These are phyloP conservation scores for Canis aureus DNA, from an alignment of 2,113 vertebrate genomes.

Conservation along the genomic window DNA sequence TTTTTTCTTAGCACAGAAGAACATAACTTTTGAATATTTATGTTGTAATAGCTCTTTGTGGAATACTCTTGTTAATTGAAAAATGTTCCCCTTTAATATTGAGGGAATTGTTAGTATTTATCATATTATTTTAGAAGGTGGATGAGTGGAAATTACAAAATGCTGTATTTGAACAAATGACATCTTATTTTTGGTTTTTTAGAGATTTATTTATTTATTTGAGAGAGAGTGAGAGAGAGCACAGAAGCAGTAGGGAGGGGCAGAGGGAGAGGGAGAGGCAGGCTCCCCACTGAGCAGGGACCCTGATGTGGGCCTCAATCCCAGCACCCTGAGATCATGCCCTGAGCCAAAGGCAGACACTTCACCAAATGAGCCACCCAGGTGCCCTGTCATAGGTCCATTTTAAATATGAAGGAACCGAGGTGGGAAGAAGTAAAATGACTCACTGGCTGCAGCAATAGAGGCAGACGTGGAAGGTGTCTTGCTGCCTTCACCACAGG, in stretches of 20 bases:
- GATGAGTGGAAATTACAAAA: slow-evolving; percentile 61
- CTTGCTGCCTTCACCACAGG: not conserved
- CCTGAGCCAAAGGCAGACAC: not conserved
- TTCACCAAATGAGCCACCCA: not conserved
- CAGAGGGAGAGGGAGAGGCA: not conserved
- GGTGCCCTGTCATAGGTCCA: not conserved
- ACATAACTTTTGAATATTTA: slow-evolving; percentile 50
- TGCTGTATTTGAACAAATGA: slow-evolving; percentile 37
- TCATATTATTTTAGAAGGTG: not conserved
- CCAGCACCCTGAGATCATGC: not conserved
- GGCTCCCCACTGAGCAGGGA: not conserved
- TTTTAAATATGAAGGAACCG: slow-evolving; percentile 19
- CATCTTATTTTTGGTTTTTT: slow-evolving; percentile 20
- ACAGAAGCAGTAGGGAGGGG: not conserved
- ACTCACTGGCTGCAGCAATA: not conserved
- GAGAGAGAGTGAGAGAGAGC: not conserved
- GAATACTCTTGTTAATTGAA: slow-evolving; percentile 24
- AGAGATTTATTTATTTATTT: not conserved
- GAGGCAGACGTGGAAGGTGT: not conserved
- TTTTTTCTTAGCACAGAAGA: slow-evolving; percentile 51
- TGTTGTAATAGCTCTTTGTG: not conserved
- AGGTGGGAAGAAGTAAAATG: not conserved
- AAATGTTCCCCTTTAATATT: slow-evolving; percentile 32
- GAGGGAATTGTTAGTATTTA: slow-evolving; percentile 27
- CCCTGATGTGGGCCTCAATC: not conserved